Percentiles rank a stretch among this genome's conserved stretches.
These are phyloP conservation scores for Amaurobius ferox DNA, from an alignment of 2,888 invertebrate species.

Conservation along the genomic window DNA sequence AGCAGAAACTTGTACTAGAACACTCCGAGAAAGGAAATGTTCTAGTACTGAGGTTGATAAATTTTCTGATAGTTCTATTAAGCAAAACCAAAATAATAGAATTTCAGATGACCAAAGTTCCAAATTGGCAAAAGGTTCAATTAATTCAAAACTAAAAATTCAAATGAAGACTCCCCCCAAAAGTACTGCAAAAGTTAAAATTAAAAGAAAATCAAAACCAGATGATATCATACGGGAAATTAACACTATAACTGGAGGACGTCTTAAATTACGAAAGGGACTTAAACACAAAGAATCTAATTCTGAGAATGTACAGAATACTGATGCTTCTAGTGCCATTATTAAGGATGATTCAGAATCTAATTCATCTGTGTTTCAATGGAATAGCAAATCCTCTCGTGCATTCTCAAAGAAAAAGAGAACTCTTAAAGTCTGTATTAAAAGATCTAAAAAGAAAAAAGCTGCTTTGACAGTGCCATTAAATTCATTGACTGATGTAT, in stretches of 20 bases:
- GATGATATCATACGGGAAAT: slow-evolving; percentile 45
- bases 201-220: neutral
- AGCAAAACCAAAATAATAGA: neutral
- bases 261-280: neutral
- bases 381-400: slow-evolving; percentile 7
- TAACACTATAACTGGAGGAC: slow-evolving; percentile 45
- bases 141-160: slow-evolving; percentile 11
- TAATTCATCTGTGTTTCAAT: neutral
- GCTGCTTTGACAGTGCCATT: neutral
- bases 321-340: neutral
- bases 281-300: neutral
- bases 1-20: neutral
- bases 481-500: slow-evolving; percentile 14
- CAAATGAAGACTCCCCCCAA: neutral
- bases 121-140: neutral
- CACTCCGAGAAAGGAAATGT: slow-evolving; percentile 8
- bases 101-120: neutral
- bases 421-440: slow-evolving; percentile 53
- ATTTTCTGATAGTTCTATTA: neutral
- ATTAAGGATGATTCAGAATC: slow-evolving; percentile 11
- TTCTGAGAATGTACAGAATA: slow-evolving; percentile 16
- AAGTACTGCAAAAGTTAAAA: neutral
- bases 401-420: slow-evolving; percentile 37
- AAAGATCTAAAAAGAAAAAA: slow-evolving; percentile 22
- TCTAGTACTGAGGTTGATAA: slow-evolving; percentile 3